phyloP scores from a whole-genome alignment of 2,797 vertebrate species.

The Pelodytes ibericus region DNA sequence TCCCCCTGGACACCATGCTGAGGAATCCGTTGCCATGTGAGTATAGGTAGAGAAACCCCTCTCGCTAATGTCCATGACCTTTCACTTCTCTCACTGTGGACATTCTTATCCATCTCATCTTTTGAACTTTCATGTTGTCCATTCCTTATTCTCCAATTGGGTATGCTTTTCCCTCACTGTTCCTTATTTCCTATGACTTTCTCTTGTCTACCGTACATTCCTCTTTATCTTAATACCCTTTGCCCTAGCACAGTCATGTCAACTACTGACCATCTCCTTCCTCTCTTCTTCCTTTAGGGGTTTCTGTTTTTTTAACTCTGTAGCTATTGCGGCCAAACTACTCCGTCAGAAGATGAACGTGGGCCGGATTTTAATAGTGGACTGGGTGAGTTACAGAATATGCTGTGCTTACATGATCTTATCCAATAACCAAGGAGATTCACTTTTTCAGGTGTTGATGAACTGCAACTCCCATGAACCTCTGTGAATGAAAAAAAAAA shows the following conservation, averaged over 20 bases:
- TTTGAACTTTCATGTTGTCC: not conserved
- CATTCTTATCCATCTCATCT: not conserved
- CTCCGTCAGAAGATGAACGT: slow-evolving; percentile 93
- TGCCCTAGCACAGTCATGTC: not conserved
- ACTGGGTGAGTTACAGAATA: slow-evolving; percentile 82
- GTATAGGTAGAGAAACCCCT: slow-evolving; percentile 55
- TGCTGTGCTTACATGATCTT: not conserved
- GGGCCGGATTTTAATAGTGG: slow-evolving; percentile 91
- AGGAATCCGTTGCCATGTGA: slow-evolving; percentile 95
- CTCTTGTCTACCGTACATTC: not conserved
- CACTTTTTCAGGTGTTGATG: no score
- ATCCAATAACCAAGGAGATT: not conserved
- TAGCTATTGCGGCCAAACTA: slow-evolving; percentile 92
- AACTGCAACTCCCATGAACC: no score
- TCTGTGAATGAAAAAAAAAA: no score
- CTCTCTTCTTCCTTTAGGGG: slow-evolving; percentile 64
- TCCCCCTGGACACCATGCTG: slow-evolving; percentile 88
- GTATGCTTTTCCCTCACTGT: not conserved
- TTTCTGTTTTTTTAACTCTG: slow-evolving; percentile 94
- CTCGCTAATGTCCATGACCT: no score
- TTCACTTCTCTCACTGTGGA: not conserved
- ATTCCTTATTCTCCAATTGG: not conserved
- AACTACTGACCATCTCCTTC: slow-evolving; percentile 14
- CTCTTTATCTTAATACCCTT: not conserved
- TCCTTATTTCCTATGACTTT: not conserved